Percentiles rank a stretch among this genome's conserved stretches.
Evolutionary conservation across 2,797 vertebrate genomes (phyloP).

Genomic region (Synaphobranchus kaupii): DNA sequence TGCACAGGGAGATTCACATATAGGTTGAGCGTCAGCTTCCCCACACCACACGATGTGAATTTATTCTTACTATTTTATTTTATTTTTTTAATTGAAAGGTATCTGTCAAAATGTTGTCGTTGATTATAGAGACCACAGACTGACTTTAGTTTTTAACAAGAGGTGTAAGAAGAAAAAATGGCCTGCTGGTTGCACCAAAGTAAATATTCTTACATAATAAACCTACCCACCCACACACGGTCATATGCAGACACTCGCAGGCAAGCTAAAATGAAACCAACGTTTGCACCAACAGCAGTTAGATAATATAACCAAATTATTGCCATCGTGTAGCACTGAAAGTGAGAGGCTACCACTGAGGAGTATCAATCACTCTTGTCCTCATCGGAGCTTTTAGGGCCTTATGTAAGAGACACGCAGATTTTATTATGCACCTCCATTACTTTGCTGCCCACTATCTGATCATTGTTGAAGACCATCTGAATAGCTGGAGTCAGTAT

Average conservation of each 20-base stretch:
- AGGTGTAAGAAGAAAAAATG: neutral
- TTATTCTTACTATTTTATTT: too few relatives aligned
- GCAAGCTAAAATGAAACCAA: neutral
- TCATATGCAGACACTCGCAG: neutral
- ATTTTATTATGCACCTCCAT: slow-evolving; percentile 41
- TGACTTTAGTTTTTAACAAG: neutral
- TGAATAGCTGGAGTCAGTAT: neutral
- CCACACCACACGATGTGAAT: neutral
- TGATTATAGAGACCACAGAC: slow-evolving; percentile 4
- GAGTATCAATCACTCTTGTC: slow-evolving; percentile 26
- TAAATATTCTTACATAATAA: neutral
- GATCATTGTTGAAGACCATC: slow-evolving; percentile 30
- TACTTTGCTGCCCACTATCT: neutral
- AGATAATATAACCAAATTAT: slow-evolving; percentile 25
- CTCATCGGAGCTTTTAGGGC: slow-evolving; percentile 24
- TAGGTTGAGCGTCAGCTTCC: neutral
- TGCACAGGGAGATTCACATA: neutral
- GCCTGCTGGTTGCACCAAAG: neutral
- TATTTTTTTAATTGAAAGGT: neutral
- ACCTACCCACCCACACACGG: neutral
- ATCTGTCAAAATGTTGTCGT: neutral
- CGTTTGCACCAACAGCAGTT: neutral
- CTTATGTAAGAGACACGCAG: slow-evolving; percentile 35
- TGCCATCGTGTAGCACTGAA: neutral
- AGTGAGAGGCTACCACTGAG: neutral